Percentiles rank a stretch among this genome's conserved stretches.
phyloP scores from a whole-genome alignment of 2,888 invertebrate species.

The Limenitis camilla region DNA sequence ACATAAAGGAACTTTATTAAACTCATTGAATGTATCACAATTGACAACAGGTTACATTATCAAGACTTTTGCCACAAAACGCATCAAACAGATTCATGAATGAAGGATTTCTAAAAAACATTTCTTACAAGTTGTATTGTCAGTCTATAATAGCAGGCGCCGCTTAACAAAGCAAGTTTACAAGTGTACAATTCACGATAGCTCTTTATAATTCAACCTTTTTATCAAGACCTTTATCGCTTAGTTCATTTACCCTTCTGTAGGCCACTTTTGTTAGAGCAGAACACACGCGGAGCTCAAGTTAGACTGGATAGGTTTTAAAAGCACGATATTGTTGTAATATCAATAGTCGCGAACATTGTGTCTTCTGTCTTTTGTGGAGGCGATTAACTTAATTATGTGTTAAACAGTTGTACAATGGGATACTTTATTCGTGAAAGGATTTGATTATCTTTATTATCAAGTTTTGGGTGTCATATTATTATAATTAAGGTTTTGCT shows the following conservation, averaged over 20 bases:
- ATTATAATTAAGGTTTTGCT: too few relatives aligned
- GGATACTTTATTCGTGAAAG: too few relatives aligned
- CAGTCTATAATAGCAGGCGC: constrained; percentile 68
- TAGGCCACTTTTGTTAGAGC: constrained; percentile 29
- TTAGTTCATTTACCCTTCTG: constrained; percentile 36
- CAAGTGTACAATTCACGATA: constrained; percentile 73
- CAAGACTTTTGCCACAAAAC: constrained; percentile 58
- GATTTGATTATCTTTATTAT: too few relatives aligned
- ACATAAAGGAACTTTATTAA: too few relatives aligned
- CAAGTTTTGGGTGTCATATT: too few relatives aligned
- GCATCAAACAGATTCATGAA: constrained; percentile 67
- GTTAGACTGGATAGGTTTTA: constrained; percentile 57
- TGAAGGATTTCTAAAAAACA: constrained; percentile 70
- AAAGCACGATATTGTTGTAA: constrained; percentile 68
- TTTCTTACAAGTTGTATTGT: constrained; percentile 73
- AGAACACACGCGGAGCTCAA: constrained; percentile 36
- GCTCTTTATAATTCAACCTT: constrained; percentile 65
- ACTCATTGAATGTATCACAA: constrained; percentile 35
- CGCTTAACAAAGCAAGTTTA: constrained; percentile 66
- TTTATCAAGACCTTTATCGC: constrained; percentile 51
- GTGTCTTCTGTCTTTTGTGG: constrained; percentile 64
- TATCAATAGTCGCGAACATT: constrained; percentile 69
- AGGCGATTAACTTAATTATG: constrained; percentile 64
- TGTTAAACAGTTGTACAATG: constrained; percentile 33
- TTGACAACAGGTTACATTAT: constrained; percentile 64